phyloP scores from a whole-genome alignment of 2,888 invertebrate genomes.

The Lampropteryx suffumata region DNA sequence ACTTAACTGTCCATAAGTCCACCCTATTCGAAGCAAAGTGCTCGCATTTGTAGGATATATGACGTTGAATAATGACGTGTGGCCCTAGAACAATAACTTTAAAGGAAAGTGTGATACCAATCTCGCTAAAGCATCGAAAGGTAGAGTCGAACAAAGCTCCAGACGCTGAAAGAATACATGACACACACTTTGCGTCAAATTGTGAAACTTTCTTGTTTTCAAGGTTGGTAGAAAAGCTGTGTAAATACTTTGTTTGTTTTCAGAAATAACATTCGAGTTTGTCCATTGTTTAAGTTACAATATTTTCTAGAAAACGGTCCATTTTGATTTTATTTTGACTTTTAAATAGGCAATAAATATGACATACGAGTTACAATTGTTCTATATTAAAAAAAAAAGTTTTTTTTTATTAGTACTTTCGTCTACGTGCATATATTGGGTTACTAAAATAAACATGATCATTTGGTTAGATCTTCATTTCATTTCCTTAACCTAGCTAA shows the following conservation, averaged over 20 bases:
- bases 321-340: too few relatives aligned
- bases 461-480: background rate
- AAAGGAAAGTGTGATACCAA: constrained; percentile 73
- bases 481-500: constrained; percentile 12
- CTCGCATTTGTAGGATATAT: constrained; percentile 65
- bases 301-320: too few relatives aligned
- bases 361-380: too few relatives aligned
- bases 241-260: too few relatives aligned
- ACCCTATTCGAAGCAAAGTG: constrained; percentile 58
- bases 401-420: too few relatives aligned
- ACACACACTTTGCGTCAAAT: constrained; percentile 42
- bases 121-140: constrained; percentile 59
- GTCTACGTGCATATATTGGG: too few relatives aligned
- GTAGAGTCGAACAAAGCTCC: constrained; percentile 55
- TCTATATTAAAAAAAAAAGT: too few relatives aligned
- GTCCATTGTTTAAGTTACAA: too few relatives aligned
- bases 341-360: too few relatives aligned
- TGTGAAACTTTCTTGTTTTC: constrained; percentile 40
- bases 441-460: background rate
- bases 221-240: constrained; percentile 30
- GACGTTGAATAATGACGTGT: constrained; percentile 73
- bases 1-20: constrained; percentile 45
- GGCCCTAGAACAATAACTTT: constrained; percentile 76
- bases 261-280: too few relatives aligned
- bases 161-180: constrained; percentile 36